Percentiles rank a stretch among this genome's conserved stretches.
Conservation (phyloP, 2,797 vertebrate genomes). For the Kryptolebias ocellatus region DNA sequence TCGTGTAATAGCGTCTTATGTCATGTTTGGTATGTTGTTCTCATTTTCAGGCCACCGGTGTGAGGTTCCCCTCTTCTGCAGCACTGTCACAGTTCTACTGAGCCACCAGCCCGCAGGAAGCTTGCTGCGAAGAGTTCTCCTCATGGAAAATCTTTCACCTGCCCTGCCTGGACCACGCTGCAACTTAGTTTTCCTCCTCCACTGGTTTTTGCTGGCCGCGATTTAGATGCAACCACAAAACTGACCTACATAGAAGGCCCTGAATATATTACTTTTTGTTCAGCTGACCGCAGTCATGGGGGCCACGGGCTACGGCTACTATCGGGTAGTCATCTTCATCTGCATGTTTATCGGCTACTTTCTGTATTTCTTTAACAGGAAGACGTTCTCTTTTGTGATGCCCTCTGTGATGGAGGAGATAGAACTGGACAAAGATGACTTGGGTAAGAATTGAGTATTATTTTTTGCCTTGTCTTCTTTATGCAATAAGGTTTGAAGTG, state of each 20-base stretch:
- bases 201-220: slow-evolving; percentile 5
- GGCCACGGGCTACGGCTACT: slow-evolving; percentile 84
- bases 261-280: slow-evolving; percentile 4
- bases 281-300: slow-evolving; percentile 78
- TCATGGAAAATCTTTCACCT: slow-evolving; percentile 5
- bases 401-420: slow-evolving; percentile 94
- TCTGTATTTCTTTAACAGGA: slow-evolving; percentile 97
- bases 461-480: background rate
- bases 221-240: slow-evolving; percentile 11
- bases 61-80: slow-evolving; percentile 34
- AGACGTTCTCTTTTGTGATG: slow-evolving; percentile 98
- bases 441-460: slow-evolving; percentile 84
- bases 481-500: background rate
- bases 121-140: slow-evolving; percentile 1
- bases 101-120: slow-evolving; percentile 16
- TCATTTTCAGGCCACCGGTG: slow-evolving; percentile 55
- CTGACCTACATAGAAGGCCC: slow-evolving; percentile 11
- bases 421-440: slow-evolving; percentile 91
- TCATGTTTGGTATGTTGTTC: slow-evolving; percentile 24
- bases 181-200: slow-evolving; percentile 1
- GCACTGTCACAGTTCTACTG: slow-evolving; percentile 24
- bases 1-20: background rate
- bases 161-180: slow-evolving; percentile 1
- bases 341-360: slow-evolving; percentile 96
- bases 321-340: slow-evolving; percentile 87